Base-by-base conservation (phyloP, 2,113 vertebrate species). In the Trochalopteron elliotii region DNA sequence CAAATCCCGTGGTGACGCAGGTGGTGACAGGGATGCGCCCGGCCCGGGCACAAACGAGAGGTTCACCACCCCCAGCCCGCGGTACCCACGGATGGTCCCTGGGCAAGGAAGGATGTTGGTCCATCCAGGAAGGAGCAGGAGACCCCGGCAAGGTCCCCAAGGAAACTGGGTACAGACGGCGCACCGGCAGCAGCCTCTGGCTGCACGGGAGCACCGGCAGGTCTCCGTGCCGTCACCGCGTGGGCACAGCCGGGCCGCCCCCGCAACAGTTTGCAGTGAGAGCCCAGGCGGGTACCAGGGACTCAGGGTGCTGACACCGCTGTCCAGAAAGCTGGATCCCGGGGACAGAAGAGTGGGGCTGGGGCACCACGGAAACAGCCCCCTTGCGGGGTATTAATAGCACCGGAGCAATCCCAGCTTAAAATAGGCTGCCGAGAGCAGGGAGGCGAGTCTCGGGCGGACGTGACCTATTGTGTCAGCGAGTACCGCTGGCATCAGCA, bases 391-490 rank as follows among this genome's bases (percentile, higher is more conserved):
- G 83, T 97, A 96, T 97, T 95, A 96, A 97, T 96, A 97, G 96
- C 61, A 64, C 59, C 15, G 28, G 93, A 96, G 96, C 95, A 76
- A 96, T 77, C 88, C 68, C 67, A 8, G 91, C 93, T 97, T 93
- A 96, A 97, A 97, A 97, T 96, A 96, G 96, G 89, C 89, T 95
- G 96, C 82, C 37, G 44, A 87, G 91, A 95, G 95, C 16, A 57
- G 90, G 61, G 90, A 85, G 94, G 96, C 80, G 42, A 93, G 88
- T 90, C 90, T 84, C 35, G 19, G 89, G 92, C 95, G 75, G 92
- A 94, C 89, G 24, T 21, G 89, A 96, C 96, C 97, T 95, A 97
- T 97, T 97, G 95, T 97, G 93, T 80, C 87, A 93, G 94, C 19
- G 20, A 96, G 81, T 83, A 80, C 25, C 27, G 16, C 52, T 22